Evolutionary conservation across 2,888 invertebrate species (phyloP), one percentile per base, ranked within the genome.

Genomic region (Pterostichus niger): DNA sequence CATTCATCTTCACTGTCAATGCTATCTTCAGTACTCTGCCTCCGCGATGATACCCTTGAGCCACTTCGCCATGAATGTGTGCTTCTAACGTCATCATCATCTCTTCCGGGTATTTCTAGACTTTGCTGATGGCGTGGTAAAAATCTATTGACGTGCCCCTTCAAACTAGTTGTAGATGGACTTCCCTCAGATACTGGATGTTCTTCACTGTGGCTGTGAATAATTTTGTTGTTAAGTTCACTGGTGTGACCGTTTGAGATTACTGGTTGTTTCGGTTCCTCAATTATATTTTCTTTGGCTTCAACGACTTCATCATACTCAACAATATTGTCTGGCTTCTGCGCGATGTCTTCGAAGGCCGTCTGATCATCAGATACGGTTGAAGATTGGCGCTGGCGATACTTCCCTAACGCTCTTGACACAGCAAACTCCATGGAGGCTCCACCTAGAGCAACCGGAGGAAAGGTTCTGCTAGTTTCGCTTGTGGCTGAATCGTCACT

Each of bases 1-100:
- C 97, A 97, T 89, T 97, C 97, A 88, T 97, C 97, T 90, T 97
- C 97, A 33, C 96, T 96, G 88, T 97, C 97, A 83, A 97, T 97
- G 87, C 96, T 96, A 86, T 97, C 97, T 90, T 97, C 97, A 0
- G 97, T 97, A 87, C 97, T 97, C 90, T 97, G 97, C 76, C 97
- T 92, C 85, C 97, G 92, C 0, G 97, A 97, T 1, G 97, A 97
- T 0, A 96, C 95, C 86, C 96, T 91, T 0, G 97, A 97, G 0
- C 96, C 94, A 86, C 97, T 97, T 86, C 97, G 92, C 92, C 95
- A 96, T 0, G 97, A 97, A 90, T 97, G 95, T 2, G 96, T 97
- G 88, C 97, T 97, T 86, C 94, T 92, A 87, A 97, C 97, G 84
- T 97, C 97, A 85, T 96, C 96, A 84, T 95, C 95, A 78, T 93